Percentiles rank a stretch among this genome's conserved stretches.
Evolutionary conservation across 2,888 invertebrate species (phyloP).

Genomic region (Tenthredo notha): DNA sequence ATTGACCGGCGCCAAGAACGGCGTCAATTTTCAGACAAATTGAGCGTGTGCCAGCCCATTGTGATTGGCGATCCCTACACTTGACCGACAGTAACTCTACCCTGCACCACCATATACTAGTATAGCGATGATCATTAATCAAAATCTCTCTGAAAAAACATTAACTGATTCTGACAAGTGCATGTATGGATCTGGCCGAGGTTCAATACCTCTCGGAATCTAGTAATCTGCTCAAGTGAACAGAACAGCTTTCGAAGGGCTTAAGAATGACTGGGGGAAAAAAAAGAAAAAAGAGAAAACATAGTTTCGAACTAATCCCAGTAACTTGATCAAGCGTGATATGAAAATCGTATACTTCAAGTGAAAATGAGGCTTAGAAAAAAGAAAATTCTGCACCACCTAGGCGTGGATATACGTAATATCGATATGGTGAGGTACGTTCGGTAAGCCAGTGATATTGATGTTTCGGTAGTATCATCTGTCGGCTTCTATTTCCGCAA

Average conservation of each 20-base stretch:
- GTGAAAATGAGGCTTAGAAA: neutral
- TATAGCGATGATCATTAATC: slow-evolving; percentile 39
- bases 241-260: neutral
- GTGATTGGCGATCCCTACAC: slow-evolving; percentile 42
- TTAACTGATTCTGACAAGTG: slow-evolving; percentile 52
- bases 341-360: neutral
- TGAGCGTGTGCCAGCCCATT: slow-evolving; percentile 46
- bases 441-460: slow-evolving; percentile 37
- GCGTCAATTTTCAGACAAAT: slow-evolving; percentile 36
- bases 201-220: neutral
- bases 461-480: slow-evolving; percentile 33
- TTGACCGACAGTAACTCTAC: slow-evolving; percentile 36
- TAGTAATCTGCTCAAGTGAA: slow-evolving; percentile 2
- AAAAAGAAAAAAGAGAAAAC: neutral
- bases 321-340: neutral
- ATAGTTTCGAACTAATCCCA: neutral
- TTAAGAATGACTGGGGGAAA: neutral
- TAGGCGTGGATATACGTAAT: neutral
- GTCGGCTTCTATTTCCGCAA: slow-evolving; percentile 34
- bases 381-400: neutral
- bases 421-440: neutral
- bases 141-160: slow-evolving; percentile 47
- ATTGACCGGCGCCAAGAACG: slow-evolving; percentile 24
- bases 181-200: neutral
- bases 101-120: neutral